Base-by-base conservation (phyloP, 35 echinoderm and acorn worm species). In the Apostichopus californicus region DNA sequence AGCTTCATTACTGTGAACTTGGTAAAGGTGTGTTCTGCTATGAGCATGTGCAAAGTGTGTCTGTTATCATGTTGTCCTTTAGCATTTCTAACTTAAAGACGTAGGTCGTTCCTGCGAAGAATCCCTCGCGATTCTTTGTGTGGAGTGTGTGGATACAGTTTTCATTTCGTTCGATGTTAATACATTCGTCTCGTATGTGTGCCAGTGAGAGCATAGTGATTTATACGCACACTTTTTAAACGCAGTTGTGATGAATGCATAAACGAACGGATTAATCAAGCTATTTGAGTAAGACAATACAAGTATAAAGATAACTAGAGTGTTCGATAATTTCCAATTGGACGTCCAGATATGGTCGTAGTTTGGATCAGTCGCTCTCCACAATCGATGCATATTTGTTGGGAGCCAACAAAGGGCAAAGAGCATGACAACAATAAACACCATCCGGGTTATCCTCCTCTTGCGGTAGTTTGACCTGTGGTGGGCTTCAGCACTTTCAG, bases 371-470 rank as follows among this genome's bases (percentile, higher is more conserved):
- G 46, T 73, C 22, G 78, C 80, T 13, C 64, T 75, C 88, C 88
- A 91, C 57, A 90, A 77, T 5, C 70, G 61, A 54, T 75, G 20
- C 9, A 75, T 63, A 22, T 94, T 88, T 28, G 26, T 21, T 12
- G 93, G 93, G 23, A 80, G 68, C 93, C 93, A 94, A 20, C 93
- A 94, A 80, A 90, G 58, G n/a, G 93, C 93, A 68, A 93, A 93
- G n/a, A 93, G 54, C 20, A 78, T 87, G 2, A 93, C 92, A 70
- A 93, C 83, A 56, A 86, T 88, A 14, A 93, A 78, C 4, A 93
- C 92, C 92, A 93, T 93, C 71, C 92, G 55, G 3, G 92, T 93
- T 8, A 93, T 86, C 22, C 81, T 86, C 13, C 92, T 70, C 57
- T 86, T 93, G 13, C 92, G 81, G 8, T 81, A 64, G 65, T 86